Evolutionary conservation across 2,888 invertebrate species (phyloP).

Genomic region (Microdon myrmicae): DNA sequence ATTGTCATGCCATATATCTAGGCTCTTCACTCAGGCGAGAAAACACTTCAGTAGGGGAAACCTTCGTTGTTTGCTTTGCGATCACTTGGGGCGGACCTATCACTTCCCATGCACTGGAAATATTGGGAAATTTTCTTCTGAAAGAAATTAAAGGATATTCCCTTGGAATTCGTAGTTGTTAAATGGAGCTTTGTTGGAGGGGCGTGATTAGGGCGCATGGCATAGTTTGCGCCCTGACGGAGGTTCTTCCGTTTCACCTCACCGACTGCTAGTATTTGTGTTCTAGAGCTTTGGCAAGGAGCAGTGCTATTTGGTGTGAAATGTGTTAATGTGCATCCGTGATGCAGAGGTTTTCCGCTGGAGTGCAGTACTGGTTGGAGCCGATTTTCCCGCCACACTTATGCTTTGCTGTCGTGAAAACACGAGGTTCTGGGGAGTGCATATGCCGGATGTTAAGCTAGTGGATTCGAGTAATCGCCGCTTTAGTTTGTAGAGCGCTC

Average conservation of each 20-base stretch:
- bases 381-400: constrained; percentile 13
- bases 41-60: too few species aligned
- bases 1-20: neutral
- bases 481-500: too few species aligned
- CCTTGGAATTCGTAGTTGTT: neutral
- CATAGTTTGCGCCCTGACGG: constrained; percentile 21
- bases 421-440: too few species aligned
- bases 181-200: constrained; percentile 34
- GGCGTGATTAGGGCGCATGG: constrained; percentile 51
- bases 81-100: constrained; percentile 45
- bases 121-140: constrained; percentile 29
- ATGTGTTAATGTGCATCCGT: constrained; percentile 17
- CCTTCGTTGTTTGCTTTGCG: constrained; percentile 29
- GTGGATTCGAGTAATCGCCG: too few species aligned
- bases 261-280: constrained; percentile 1
- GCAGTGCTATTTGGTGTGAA: constrained; percentile 5
- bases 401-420: constrained; percentile 2
- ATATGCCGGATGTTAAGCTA: too few species aligned
- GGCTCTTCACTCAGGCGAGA: constrained; percentile 10
- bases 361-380: constrained; percentile 41
- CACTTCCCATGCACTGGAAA: constrained; percentile 15
- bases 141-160: neutral
- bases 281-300: constrained; percentile 24
- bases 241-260: constrained; percentile 11
- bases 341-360: constrained; percentile 46